Conservation (phyloP, 2,888 invertebrate species). For the Drepana falcataria region DNA sequence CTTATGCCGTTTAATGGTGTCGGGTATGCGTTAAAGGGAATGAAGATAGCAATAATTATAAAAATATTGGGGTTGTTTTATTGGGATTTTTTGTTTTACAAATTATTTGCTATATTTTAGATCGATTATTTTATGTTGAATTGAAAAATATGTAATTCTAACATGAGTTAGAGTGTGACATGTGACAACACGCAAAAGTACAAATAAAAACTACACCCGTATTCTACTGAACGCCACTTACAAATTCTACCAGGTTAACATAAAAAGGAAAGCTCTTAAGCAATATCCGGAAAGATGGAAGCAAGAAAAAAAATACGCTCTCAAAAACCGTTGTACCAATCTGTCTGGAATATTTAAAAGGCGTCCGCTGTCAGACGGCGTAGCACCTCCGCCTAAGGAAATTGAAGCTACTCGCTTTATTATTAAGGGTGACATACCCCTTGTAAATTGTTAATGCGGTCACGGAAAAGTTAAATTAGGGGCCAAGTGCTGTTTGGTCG, state of each 20-base stretch:
- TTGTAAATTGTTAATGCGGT: slow-evolving; percentile 58
- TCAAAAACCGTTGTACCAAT: slow-evolving; percentile 33
- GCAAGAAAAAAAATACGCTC: slow-evolving; percentile 15
- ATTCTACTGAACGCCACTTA: neutral
- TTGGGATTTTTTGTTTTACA: too few species aligned
- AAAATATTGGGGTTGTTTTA: too few species aligned
- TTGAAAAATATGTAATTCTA: too few species aligned
- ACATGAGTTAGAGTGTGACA: too few species aligned
- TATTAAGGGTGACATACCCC: slow-evolving; percentile 63
- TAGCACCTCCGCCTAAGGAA: slow-evolving; percentile 33
- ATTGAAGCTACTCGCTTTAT: slow-evolving; percentile 55
- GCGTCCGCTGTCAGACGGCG: slow-evolving; percentile 38
- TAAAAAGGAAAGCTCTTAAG: neutral
- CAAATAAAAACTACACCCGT: neutral
- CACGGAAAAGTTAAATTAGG: slow-evolving; percentile 69
- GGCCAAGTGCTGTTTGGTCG: slow-evolving; percentile 39
- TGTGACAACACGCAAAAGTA: too few species aligned
- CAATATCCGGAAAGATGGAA: neutral
- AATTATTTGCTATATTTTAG: too few species aligned
- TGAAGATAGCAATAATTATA: too few species aligned
- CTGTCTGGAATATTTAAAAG: slow-evolving; percentile 47
- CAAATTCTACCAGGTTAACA: neutral
- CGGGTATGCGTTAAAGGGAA: too few species aligned
- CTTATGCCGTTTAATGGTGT: too few species aligned
- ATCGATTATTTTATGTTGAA: too few species aligned